Percentiles rank a stretch among this genome's conserved stretches.
These are phyloP conservation scores for Acrobeloides nanus DNA, from an alignment of 2,888 invertebrate species.

Conservation along the genomic window DNA sequence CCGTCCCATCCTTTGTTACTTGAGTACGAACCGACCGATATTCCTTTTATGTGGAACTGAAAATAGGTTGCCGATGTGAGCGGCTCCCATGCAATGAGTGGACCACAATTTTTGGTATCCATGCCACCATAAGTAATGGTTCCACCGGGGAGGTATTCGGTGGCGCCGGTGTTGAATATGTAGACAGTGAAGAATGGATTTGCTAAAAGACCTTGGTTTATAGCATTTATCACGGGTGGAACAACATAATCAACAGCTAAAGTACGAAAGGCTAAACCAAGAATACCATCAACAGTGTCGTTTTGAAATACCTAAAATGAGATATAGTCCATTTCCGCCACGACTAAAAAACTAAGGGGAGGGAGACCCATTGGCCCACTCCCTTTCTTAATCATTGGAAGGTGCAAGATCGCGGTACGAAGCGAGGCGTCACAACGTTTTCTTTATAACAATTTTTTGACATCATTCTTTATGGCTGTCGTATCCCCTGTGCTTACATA, in stretches of 20 bases:
- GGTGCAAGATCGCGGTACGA: no score
- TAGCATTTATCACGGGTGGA: constrained; percentile 80
- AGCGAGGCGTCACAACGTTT: no score
- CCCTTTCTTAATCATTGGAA: no score
- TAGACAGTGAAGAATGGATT: constrained; percentile 39
- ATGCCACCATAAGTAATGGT: constrained; percentile 32
- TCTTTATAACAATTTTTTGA: no score
- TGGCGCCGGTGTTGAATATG: constrained; percentile 27
- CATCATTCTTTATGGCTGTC: no score
- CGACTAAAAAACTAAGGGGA: no score
- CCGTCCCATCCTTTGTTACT: constrained; percentile 21
- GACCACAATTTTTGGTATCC: constrained; percentile 32
- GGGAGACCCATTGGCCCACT: no score
- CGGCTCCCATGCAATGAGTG: constrained; percentile 31
- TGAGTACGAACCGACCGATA: constrained; percentile 21
- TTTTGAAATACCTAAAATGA: no score
- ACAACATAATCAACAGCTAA: constrained; percentile 34
- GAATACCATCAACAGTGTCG: constrained; percentile 37
- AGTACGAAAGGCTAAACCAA: constrained; percentile 61
- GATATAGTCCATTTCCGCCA: no score
- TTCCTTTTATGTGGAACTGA: constrained; percentile 26
- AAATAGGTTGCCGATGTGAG: constrained; percentile 38
- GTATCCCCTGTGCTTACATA: constrained; percentile 14
- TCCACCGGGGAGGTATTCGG: constrained; percentile 30
- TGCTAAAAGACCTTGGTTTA: constrained; percentile 33